Evolutionary conservation across 2,797 vertebrate genomes (phyloP), one percentile per base, ranked within the genome.

Genomic region (Darevskia mixta): DNA sequence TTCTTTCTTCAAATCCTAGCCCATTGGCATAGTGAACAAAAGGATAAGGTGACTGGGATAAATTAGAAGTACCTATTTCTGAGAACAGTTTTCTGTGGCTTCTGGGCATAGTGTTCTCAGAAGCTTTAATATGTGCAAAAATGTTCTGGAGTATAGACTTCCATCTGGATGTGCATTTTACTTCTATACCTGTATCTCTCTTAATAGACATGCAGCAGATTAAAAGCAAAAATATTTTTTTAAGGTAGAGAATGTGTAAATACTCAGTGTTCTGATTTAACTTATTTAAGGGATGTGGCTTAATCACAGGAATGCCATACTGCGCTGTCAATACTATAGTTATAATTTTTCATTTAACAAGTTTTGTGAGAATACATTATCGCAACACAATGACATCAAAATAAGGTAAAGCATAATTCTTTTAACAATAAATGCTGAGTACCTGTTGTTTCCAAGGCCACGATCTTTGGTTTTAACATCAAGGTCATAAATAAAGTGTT

Each of bases 401-500:
- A 91, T 10, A 91, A 29, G 85, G 89, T 43, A 86, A 41, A 18
- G 1, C 84, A 73, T 75, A 88, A 72, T 75, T 91, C 72, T 6
- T 29, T 77, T 2, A 87, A 32, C 82, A 87, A 90, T 73, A 90
- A 91, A 89, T 75, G 0, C 20, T 55, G 88, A 84, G 38, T 94
- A 99, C 98, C 98, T 99, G 96, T 92, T 97, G 95, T 98, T 98
- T 93, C 92, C 97, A 94, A 86, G 94, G 43, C 95, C 85, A 38
- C 92, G 89, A 94, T 97, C 94, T 92, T 95, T 97, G 87, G 85
- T 95, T 95, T 97, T 97, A 90, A 95, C 95, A 85, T 98, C 97
- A 83, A 97, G 96, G 76, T 98, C 98, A 79, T 99, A 99, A 96
- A 99, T 97, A 95, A 99, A 99, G 95, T 98, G 98, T 85, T 99